Evolutionary conservation across 2,113 vertebrate species (phyloP), one percentile per base, ranked within the genome.

Genomic region (Leucosticte australis): DNA sequence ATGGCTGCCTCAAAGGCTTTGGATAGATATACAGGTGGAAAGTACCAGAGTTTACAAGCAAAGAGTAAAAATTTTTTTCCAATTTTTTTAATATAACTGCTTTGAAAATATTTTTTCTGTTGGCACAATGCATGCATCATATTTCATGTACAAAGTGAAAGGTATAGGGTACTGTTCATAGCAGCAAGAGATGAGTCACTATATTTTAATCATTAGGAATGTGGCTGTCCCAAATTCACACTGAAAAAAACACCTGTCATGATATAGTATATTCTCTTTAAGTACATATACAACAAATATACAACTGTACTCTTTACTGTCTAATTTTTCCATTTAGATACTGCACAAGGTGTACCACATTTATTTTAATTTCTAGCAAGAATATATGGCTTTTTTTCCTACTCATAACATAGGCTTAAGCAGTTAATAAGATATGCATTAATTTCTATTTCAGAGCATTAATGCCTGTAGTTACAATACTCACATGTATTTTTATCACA

Each of bases 391-490:
- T 84, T 77, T 33, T 96, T 87, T 88, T 95, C 92, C 69, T 89
- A 83, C 80, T 82, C 47, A 37, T 86, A 78, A 50, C 52, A 62
- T 78, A 95, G 94, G 23, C 63, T 63, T 68, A 96, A 97, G 89
- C 52, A 79, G 63, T 89, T 96, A 96, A 95, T 92, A 92, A 89
- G 37, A 30, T 87, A 85, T 64, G 42, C 46, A 93, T 39, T 94
- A 50, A 95, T 95, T 97, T 96, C 80, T 92, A 94, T 88, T 87
- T 90, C 92, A 92, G 52, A 93, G 83, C 65, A 77, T 96, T 96
- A 95, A 89, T 55, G 50, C 63, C 92, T 52, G 33, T 31, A 85
- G n/a, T 86, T 85, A 92, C 63, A 93, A 93, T 60, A 81, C 31
- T 88, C 20, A 92, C 35, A 55, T 31, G 27, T 49, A 23, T 77